phyloP scores from a whole-genome alignment of 1,140 invertebrate genomes.

The Bombus superbus region DNA sequence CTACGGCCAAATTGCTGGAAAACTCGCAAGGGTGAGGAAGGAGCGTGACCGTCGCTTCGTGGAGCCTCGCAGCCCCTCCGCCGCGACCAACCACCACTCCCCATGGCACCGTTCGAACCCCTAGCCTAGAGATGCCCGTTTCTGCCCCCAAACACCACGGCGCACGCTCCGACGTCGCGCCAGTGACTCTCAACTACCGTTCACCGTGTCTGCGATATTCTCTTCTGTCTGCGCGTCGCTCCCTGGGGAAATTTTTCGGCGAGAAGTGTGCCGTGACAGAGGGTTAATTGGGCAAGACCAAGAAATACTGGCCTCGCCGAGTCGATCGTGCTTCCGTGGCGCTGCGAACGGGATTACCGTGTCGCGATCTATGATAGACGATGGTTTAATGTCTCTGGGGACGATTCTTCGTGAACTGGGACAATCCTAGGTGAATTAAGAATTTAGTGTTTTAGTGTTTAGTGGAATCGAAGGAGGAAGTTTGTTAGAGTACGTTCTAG shows the following conservation, averaged over 20 bases:
- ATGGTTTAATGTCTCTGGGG: neutral
- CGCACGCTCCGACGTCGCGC: constrained; percentile 50
- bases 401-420: neutral
- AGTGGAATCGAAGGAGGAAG: too few species aligned
- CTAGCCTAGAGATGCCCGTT: constrained; percentile 46
- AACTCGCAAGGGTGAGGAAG: constrained; percentile 1
- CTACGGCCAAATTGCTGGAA: neutral
- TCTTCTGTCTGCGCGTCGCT: neutral
- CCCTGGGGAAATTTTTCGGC: constrained; percentile 51
- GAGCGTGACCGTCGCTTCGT: constrained; percentile 36
- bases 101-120: constrained; percentile 56
- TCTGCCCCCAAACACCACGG: constrained; percentile 50
- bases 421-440: neutral
- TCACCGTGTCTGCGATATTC: neutral
- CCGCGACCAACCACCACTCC: neutral
- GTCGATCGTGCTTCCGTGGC: neutral
- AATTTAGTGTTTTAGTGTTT: neutral
- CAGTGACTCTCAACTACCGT: constrained; percentile 47
- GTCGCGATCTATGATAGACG: neutral
- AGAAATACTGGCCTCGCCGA: constrained; percentile 8
- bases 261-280: constrained; percentile 27
- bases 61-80: constrained; percentile 1
- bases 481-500: too few species aligned
- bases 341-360: constrained; percentile 3
- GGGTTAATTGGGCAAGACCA: constrained; percentile 31